Evolutionary conservation across 2,797 vertebrate genomes (phyloP), one percentile per base, ranked within the genome.

Genomic region (Limnodromus scolopaceus): DNA sequence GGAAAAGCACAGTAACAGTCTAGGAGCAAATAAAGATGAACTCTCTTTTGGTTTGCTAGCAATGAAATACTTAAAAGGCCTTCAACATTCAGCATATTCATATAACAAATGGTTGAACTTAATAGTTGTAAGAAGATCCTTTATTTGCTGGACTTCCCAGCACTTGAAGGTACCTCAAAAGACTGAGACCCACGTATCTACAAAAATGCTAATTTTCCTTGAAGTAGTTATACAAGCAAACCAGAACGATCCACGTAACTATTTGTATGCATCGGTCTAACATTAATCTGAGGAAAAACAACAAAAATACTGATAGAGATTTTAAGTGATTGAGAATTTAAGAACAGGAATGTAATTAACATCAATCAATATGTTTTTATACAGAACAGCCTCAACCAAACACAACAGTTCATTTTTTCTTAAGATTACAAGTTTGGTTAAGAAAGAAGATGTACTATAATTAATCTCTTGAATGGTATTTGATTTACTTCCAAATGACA

Each of bases 401-500:
- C 30, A 48, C 0, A 11, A 64, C 30, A 66, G 36, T 24, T 89
- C 3, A 8, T 70, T 87, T 79, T 87, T 87, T 25, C 1, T 0
- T 51, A 72, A 54, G 48, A 86, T 69, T 61, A 71, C 19, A 75
- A 60, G 58, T 79, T 65, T 84, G 43, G 24, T 28, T 15, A 22
- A 86, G 55, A 77, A 95, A 89, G 36, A 43, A 80, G n/a, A 77
- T 28, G 81, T 10, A 45, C 39, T 74, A 20, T 18, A 89, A 87
- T 74, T 83, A 83, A 64, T 74, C 48, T 63, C 82, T 48, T 48
- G 32, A 83, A 77, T 2, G 1, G n/a, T 16, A 46, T 77, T 80
- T 83, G n/a, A 83, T 83, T 91, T 70, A 85, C 48, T 87, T 93
- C 75, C 60, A 85, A 89, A 92, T 53, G 60, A 92, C 25, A 70